phyloP scores from a whole-genome alignment of 2,113 vertebrate species.

The Scophthalmus maximus region DNA sequence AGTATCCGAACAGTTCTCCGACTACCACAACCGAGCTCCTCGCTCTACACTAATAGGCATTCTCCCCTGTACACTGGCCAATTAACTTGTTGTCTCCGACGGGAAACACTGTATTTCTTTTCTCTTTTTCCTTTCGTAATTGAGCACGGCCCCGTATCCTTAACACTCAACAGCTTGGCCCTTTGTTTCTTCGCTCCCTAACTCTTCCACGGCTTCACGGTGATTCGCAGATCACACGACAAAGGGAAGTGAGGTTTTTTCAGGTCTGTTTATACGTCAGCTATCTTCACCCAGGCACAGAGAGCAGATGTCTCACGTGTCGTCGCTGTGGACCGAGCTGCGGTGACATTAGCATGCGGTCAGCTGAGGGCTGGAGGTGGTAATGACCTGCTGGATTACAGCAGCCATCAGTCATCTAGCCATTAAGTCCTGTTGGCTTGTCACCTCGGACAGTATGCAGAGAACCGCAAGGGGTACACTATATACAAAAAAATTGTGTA shows the following conservation, averaged over 20 bases:
- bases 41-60: constrained; percentile 59
- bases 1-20: constrained; percentile 28
- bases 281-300: constrained; percentile 26
- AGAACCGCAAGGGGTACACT: constrained; percentile 3
- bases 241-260: constrained; percentile 42
- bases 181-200: constrained; percentile 5
- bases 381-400: constrained; percentile 74
- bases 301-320: constrained; percentile 34
- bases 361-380: constrained; percentile 62
- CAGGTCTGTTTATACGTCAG: constrained; percentile 39
- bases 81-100: constrained; percentile 59
- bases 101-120: constrained; percentile 33
- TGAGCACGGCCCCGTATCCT: background rate
- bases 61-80: constrained; percentile 49
- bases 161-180: constrained; percentile 12
- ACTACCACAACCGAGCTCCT: constrained; percentile 40
- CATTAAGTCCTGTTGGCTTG: constrained; percentile 63
- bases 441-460: constrained; percentile 48
- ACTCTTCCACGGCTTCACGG: constrained; percentile 21
- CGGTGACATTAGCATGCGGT: constrained; percentile 58
- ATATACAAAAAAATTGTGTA: background rate
- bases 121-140: constrained; percentile 33
- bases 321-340: constrained; percentile 32
- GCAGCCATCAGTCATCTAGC: constrained; percentile 69
- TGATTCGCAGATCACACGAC: constrained; percentile 39